Percentiles rank a stretch among this genome's conserved stretches.
Evolutionary conservation across 2,113 vertebrate species (phyloP).

Genomic region (Zonotrichia leucophrys): DNA sequence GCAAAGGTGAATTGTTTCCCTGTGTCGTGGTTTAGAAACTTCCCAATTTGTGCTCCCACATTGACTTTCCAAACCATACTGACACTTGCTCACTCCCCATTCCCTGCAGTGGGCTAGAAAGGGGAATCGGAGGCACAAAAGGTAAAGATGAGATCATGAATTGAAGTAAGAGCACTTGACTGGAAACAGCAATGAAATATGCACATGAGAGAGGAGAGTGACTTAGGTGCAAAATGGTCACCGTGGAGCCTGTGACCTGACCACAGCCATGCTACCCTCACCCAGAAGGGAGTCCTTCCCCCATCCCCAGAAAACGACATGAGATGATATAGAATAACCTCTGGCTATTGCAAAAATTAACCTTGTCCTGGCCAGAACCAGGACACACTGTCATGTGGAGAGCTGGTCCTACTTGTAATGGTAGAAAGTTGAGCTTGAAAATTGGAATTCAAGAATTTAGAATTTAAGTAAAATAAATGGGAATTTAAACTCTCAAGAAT

Average conservation of each 20-base stretch:
- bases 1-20: neutral
- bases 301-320: neutral
- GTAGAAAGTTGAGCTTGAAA: neutral
- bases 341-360: neutral
- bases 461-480: neutral
- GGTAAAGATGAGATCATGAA: neutral
- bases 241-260: neutral
- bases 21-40: fast-evolving
- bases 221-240: neutral
- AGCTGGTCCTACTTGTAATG: neutral
- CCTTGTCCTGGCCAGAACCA: neutral
- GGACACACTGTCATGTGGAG: neutral
- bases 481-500: neutral
- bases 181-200: neutral
- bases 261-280: neutral
- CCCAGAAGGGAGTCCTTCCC: neutral
- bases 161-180: neutral
- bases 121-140: neutral
- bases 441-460: neutral
- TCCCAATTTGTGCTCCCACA: neutral
- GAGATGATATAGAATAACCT: neutral
- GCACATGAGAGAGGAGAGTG: neutral
- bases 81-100: neutral
- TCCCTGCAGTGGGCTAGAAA: neutral
- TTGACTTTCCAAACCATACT: neutral